Evolutionary conservation across 2,888 invertebrate species (phyloP), one percentile per base, ranked within the genome.

Genomic region (Icerya purchasi): DNA sequence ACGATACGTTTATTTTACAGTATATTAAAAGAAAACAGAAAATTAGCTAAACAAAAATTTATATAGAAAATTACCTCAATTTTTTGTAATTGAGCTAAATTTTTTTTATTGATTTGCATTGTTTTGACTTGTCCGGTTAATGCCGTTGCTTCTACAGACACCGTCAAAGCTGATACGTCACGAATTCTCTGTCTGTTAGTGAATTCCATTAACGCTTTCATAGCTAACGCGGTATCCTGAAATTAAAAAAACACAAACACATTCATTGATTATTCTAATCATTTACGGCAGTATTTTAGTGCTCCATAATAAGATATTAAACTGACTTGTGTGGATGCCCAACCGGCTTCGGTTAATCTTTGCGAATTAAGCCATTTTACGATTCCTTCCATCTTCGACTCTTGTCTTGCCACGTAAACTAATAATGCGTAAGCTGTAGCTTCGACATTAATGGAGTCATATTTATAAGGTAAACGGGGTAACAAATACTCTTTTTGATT

Each of bases 291-390:
- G n/a, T n/a, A n/a, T n/a, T n/a, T n/a, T n/a, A n/a, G 36, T 14
- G 14, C 36, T 36, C 14, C 14, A 36, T 36, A 36, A 36, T 8
- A 8, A 8, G 36, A 5, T 5, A 36, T 14, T 36, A 36, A 36
- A 36, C 36, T 36, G 36, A 36, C 36, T 58, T 87, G 87, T 0
- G 88, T 87, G 2, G 86, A 86, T 0, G 86, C 84, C 87, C 87
- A 89, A 0, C 90, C 92, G 3, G 86, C 88, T 66, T 91, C 88
- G 2, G 83, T 81, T 3, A 91, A 74, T 58, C 92, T 75, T 70
- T 91, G 91, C 1, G 88, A 78, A 70, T 91, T 92, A 52, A 92
- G 74, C 92, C 92, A 92, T 70, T 85, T 83, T 10, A 91, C 90
- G 65, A 92, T 89, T 1, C 84, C 81, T 68, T 91, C 88, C 66